Base-by-base conservation (phyloP, 2,113 vertebrate genomes). In the Laterallus jamaicensis region DNA sequence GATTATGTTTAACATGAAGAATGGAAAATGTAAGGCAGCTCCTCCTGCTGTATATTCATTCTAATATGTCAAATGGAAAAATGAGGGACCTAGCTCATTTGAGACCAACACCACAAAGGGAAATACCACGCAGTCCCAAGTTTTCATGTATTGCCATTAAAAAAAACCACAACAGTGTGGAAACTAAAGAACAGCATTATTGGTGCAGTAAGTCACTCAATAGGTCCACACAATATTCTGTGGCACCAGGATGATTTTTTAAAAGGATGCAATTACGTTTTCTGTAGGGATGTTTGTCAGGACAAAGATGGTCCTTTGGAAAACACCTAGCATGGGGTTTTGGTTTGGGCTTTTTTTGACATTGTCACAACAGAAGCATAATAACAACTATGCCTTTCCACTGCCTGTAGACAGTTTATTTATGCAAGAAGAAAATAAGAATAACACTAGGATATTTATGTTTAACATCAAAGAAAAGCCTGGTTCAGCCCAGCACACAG, bases 1-100 rank as follows among this genome's bases (percentile, higher is more conserved):
- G 93, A 93, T 91, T 78, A 87, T 44, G 68, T 85, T 92, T 87
- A 89, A 76, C 54, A 19, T 25, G 86, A 90, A 84, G 86, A 79
- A 69, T 37, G 55, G 86, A 49, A 89, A 81, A 69, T 47, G 25
- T 14, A 58, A 92, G 86, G 86, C 95, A 84, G 77, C 49, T 92
- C 37, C 31, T 92, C 40, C 69, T 59, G 83, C 60, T 92, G 24
- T 58, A 81, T 29, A 74, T 82, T 71, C 77, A 67, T 89, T 83
- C 69, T 76, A 73, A 82, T 58, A 22, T 6, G n/a, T 60, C 31
- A 82, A 83, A 91, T 24, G 58, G 88, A 58, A 78, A 95, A 84
- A 90, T 14, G 73, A 92, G 60, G 40, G 52, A 56, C 42, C 31
- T 24, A 11, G 49, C 58, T 84, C 74, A 9, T 62, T 55, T 78